Percentiles rank a stretch among this genome's conserved stretches.
phyloP scores from a whole-genome alignment of 2,797 vertebrate species.

The Sphaeramia orbicularis region DNA sequence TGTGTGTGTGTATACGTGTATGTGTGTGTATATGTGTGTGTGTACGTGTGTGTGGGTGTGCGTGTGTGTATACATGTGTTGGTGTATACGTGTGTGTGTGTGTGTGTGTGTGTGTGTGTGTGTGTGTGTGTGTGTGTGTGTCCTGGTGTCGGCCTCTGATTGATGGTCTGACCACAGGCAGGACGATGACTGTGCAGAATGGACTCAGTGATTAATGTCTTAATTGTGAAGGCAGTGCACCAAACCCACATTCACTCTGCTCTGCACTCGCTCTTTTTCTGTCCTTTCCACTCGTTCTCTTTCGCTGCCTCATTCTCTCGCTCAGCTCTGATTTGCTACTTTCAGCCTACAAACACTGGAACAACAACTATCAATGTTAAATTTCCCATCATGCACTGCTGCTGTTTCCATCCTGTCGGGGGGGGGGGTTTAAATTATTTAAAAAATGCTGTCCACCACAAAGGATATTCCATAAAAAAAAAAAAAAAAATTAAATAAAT shows the following conservation, averaged over 20 bases:
- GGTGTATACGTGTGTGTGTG: slow-evolving; percentile 14
- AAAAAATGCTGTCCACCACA: too few species aligned
- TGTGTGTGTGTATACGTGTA: too few species aligned
- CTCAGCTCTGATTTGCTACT: slow-evolving; percentile 51
- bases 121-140: slow-evolving; percentile 37
- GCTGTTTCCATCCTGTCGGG: too few species aligned
- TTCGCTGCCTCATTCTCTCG: slow-evolving; percentile 13
- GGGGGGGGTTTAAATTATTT: too few species aligned
- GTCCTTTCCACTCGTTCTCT: slow-evolving; percentile 16
- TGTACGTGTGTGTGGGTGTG: too few species aligned
- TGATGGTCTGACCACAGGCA: slow-evolving; percentile 77
- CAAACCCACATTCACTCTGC: slow-evolving; percentile 65
- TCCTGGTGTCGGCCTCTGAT: slow-evolving; percentile 69
- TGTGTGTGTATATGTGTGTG: too few species aligned
- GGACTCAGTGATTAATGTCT: slow-evolving; percentile 84
- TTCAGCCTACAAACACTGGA: too few species aligned
- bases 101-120: slow-evolving; percentile 17
- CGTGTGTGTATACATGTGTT: too few species aligned
- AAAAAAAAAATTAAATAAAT: too few species aligned
- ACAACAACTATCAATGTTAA: too few species aligned
- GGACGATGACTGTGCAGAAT: slow-evolving; percentile 81
- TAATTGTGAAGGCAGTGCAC: slow-evolving; percentile 79
- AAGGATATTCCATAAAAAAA: too few species aligned
- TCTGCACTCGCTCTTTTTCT: background rate
- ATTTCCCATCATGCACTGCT: too few species aligned